Percentiles rank a stretch among this genome's conserved stretches.
These are phyloP conservation scores for Desmodus rotundus DNA, from an alignment of 2,113 vertebrate species.

Conservation along the genomic window DNA sequence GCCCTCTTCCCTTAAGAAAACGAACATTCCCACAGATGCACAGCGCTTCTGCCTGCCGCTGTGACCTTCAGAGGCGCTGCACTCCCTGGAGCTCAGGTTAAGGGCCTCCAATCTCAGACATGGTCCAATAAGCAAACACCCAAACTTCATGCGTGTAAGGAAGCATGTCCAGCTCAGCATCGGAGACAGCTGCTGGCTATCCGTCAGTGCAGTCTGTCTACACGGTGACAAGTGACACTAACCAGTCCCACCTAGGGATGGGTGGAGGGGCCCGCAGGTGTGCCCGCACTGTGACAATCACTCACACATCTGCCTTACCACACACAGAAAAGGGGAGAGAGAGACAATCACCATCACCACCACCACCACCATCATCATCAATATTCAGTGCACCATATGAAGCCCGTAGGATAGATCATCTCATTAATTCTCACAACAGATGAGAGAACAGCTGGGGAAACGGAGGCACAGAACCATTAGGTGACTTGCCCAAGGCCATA, in stretches of 20 bases:
- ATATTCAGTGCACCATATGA: rapidly evolving
- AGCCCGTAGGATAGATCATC: rapidly evolving
- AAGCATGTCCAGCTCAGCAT: background rate
- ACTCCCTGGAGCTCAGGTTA: background rate
- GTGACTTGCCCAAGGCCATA: background rate
- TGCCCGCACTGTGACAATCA: rapidly evolving
- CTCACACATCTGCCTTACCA: background rate
- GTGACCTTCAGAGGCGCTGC: background rate
- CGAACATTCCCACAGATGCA: background rate
- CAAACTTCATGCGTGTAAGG: rapidly evolving
- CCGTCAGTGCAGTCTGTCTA: too few species aligned
- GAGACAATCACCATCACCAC: rapidly evolving
- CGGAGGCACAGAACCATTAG: background rate
- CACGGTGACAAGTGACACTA: rapidly evolving
- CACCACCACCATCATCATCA: rapidly evolving
- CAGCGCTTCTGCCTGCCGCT: background rate
- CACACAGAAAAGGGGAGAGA: rapidly evolving
- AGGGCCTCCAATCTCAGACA: background rate
- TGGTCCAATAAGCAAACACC: background rate
- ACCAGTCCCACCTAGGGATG: background rate
- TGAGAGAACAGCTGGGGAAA: background rate
- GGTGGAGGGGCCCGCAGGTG: background rate
- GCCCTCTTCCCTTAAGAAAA: background rate
- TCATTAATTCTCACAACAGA: background rate
- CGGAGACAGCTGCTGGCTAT: too few species aligned